Evolutionary conservation across 2,797 vertebrate genomes (phyloP).

Genomic region (Falco concolor): DNA sequence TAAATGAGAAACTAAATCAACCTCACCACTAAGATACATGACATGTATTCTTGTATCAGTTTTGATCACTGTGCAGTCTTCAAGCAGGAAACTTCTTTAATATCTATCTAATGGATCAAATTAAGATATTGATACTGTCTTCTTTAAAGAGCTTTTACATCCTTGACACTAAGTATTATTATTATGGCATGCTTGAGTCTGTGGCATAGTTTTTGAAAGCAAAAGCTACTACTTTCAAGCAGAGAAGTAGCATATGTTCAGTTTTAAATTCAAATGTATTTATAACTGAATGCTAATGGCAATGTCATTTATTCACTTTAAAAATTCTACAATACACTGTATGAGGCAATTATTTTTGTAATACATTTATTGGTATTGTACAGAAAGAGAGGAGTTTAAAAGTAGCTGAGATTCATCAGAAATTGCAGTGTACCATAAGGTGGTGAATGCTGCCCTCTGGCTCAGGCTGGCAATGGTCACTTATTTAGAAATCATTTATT

Average conservation of each 20-base stretch:
- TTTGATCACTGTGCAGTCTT: background rate
- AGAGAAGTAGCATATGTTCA: background rate
- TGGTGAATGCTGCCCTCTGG: constrained; percentile 60
- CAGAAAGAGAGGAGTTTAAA: background rate
- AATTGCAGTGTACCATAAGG: background rate
- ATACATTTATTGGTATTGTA: background rate
- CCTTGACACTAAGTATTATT: background rate
- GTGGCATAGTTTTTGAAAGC: background rate
- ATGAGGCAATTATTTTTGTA: background rate
- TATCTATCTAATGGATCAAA: background rate
- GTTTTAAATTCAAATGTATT: constrained; percentile 44
- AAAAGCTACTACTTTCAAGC: background rate
- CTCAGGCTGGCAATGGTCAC: constrained; percentile 51
- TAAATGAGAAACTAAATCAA: background rate
- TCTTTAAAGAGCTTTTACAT: background rate
- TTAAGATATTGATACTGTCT: background rate
- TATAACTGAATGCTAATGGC: background rate
- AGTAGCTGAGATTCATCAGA: background rate
- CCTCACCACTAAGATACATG: background rate
- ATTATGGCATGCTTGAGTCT: background rate
- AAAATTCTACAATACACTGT: background rate
- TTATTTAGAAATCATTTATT: background rate
- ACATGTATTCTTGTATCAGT: background rate
- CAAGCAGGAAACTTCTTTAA: background rate
- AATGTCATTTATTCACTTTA: constrained; percentile 17